phyloP scores from a whole-genome alignment of 2,797 vertebrate species.

The Typhlichthys eigenmanni region DNA sequence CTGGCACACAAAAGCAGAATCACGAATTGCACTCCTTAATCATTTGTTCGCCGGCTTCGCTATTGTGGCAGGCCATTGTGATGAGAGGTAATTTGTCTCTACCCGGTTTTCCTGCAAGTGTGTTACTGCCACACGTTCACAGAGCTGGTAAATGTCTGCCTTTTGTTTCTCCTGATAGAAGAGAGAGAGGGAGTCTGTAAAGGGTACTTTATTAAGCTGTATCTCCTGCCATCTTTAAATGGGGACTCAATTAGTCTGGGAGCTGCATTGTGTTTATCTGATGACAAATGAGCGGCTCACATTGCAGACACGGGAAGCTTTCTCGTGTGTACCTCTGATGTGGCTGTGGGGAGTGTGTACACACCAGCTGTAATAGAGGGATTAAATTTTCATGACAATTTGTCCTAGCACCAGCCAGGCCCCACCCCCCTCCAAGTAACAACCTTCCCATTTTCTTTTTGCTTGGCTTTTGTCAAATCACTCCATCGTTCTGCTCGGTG shows the following conservation, averaged over 20 bases:
- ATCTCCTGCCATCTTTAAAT: slow-evolving; percentile 11
- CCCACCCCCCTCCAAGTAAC: neutral
- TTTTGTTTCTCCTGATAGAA: slow-evolving; percentile 22
- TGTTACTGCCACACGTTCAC: slow-evolving; percentile 14
- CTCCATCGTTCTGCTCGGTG: too few species aligned
- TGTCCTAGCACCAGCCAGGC: slow-evolving; percentile 12
- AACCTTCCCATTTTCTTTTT: too few species aligned
- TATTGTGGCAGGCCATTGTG: slow-evolving; percentile 51
- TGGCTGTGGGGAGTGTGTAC: slow-evolving; percentile 6
- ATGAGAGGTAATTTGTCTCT: slow-evolving; percentile 64
- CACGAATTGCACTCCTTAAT: slow-evolving; percentile 49
- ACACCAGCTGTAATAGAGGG: slow-evolving; percentile 13
- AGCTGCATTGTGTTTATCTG: neutral
- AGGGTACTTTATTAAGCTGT: slow-evolving; percentile 12
- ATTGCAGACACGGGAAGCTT: slow-evolving; percentile 1
- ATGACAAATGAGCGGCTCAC: neutral
- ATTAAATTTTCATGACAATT: slow-evolving; percentile 39
- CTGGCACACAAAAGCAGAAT: slow-evolving; percentile 25
- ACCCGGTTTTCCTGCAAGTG: slow-evolving; percentile 18
- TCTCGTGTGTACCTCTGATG: neutral
- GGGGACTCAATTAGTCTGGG: neutral
- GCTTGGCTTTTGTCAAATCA: too few species aligned
- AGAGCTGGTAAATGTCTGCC: slow-evolving; percentile 32
- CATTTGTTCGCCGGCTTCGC: slow-evolving; percentile 58
- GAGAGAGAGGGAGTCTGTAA: neutral